Base-by-base conservation (phyloP, 2,888 invertebrate species). In the Synergus japonicus region DNA sequence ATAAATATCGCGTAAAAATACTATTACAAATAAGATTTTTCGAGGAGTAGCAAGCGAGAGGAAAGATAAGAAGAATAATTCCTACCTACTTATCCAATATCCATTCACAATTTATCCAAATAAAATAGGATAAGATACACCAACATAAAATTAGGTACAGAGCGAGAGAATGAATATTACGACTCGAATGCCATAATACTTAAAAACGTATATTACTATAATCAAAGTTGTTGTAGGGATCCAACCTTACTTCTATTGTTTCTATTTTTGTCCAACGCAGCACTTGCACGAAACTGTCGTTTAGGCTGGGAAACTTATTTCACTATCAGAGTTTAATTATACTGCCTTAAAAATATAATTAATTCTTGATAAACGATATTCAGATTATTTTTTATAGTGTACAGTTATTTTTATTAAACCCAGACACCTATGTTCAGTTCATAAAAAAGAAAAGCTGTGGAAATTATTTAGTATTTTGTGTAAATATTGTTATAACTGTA, bases 1-100 rank as follows among this genome's bases (percentile, higher is more conserved):
- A 79, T 79, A 80, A 78, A 60, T 78, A 77, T 78, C 69, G 66
- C 76, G 69, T 79, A 76, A 78, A 73, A 77, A 81, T 76, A 79
- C 77, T 77, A 67, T 76, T 78, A 78, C 18, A 77, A 64, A 69
- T 60, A 41, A 76, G 54, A 79, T 65, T n/a, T 12, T 64, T 37
- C 65, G 44, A 65, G 29, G 64, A 77, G 46, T 37, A 37, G 49
- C 73, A 73, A 73, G n/a, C 49, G 73, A 73, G 37, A 73, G 49
- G 9, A 73, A 73, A 73, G 49, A 54, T 73, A 29, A 69, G 69
- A 46, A 67, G 18, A 73, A 73, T 49, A 49, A 29, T 69, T 69
- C 8, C 49, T 69, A 69, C 49, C 69, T 49, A 49, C 13, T 29
- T 49, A 69, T 29, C 67, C 67, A 67, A 18, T 67, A 67, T 44